Evolutionary conservation across 2,888 invertebrate genomes (phyloP).

Genomic region (Frankliniella intonsa): DNA sequence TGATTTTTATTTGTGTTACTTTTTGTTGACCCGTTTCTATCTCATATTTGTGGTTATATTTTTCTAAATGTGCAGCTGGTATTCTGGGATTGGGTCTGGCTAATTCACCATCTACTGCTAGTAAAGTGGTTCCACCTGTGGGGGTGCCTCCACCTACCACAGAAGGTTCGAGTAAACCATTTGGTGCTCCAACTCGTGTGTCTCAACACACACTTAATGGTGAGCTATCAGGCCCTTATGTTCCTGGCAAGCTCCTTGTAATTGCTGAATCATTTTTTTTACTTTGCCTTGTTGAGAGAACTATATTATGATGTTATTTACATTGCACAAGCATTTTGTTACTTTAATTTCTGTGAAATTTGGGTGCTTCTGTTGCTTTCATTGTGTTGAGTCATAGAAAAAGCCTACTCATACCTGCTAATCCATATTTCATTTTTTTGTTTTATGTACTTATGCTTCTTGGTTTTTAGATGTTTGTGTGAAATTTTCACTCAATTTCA

Average conservation of each 20-base stretch:
- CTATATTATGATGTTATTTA: neutral
- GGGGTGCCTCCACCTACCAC: constrained; percentile 46
- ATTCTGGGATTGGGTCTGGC: neutral
- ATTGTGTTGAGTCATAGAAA: neutral
- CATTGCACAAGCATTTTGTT: neutral
- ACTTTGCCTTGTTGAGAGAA: neutral
- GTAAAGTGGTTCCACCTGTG: neutral
- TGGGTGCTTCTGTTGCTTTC: neutral
- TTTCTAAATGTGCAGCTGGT: neutral
- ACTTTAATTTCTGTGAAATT: neutral
- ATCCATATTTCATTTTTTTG: constrained; percentile 27
- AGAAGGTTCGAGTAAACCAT: constrained; percentile 40
- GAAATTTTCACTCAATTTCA: neutral
- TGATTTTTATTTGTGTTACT: too few relatives aligned
- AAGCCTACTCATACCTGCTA: neutral
- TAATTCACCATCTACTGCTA: neutral
- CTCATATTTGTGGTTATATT: neutral
- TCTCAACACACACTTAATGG: neutral
- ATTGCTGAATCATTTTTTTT: neutral
- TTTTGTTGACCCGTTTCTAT: too few relatives aligned
- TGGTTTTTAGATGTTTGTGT: neutral
- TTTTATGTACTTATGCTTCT: neutral
- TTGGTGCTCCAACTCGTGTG: neutral
- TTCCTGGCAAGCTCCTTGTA: neutral
- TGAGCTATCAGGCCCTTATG: neutral